Conservation (phyloP, 2,888 invertebrate species). For the Epistrophella euchroma region DNA sequence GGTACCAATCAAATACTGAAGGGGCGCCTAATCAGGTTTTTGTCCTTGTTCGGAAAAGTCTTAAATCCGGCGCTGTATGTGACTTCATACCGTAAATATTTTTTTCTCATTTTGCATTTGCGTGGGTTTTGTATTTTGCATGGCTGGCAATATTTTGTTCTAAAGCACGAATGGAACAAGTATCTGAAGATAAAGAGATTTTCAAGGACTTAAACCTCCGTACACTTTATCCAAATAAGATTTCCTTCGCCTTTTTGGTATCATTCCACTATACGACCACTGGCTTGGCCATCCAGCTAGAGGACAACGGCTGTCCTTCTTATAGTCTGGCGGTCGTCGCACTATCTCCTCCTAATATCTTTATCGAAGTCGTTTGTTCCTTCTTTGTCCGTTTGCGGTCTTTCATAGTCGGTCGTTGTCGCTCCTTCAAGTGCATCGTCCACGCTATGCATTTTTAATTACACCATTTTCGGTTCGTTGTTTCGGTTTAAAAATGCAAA, state of each 20-base stretch:
- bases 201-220: conserved; percentile 66
- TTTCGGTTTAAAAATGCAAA: conserved; percentile 78
- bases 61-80: too few relatives aligned
- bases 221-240: conserved; percentile 69
- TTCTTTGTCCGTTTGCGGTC: conserved; percentile 5
- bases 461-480: conserved; percentile 70
- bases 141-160: conserved; percentile 49
- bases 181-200: conserved; percentile 66
- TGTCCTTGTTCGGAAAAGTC: too few relatives aligned
- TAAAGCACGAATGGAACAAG: conserved; percentile 31
- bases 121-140: conserved; percentile 63
- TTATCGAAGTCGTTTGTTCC: conserved; percentile 28
- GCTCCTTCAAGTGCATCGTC: conserved; percentile 64
- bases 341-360: conserved; percentile 54
- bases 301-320: conserved; percentile 34
- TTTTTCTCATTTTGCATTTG: conserved; percentile 50
- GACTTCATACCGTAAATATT: not conserved
- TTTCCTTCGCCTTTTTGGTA: conserved; percentile 62
- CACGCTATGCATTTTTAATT: conserved; percentile 73
- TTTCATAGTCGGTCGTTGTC: conserved; percentile 28
- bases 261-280: not conserved
- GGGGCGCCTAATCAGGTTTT: too few relatives aligned
- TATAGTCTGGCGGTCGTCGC: conserved; percentile 54
- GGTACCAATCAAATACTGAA: too few relatives aligned
- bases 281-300: conserved; percentile 19